Conservation (phyloP, 2,888 invertebrate species). For the Mellilla xanthometata region DNA sequence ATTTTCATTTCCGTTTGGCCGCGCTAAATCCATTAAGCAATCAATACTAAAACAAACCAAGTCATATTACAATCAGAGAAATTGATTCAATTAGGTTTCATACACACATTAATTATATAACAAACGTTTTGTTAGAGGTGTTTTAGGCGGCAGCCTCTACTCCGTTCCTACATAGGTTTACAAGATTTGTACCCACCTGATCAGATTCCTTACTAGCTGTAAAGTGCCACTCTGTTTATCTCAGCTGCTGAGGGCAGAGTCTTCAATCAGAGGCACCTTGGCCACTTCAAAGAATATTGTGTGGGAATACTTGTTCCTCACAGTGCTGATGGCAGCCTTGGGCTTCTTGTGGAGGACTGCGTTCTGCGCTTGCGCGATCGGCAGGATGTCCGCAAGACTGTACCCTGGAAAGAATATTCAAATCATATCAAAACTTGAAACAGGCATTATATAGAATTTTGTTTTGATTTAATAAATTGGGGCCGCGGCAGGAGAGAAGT, state of each 20-base stretch:
- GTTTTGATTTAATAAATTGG: no score
- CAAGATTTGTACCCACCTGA: slow-evolving; percentile 63
- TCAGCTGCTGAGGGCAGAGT: slow-evolving; percentile 65
- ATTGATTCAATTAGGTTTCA: no score
- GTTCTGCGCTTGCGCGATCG: slow-evolving; percentile 88
- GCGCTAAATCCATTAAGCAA: no score
- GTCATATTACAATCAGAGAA: not conserved
- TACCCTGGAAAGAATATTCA: slow-evolving; percentile 85
- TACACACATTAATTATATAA: no score
- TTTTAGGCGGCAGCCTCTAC: slow-evolving; percentile 22
- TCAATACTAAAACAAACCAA: no score
- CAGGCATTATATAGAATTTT: no score
- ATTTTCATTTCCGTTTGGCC: no score
- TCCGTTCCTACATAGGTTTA: slow-evolving; percentile 39
- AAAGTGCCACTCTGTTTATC: slow-evolving; percentile 49
- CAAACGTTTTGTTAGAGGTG: slow-evolving; percentile 8
- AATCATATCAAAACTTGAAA: no score
- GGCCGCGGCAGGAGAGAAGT: no score
- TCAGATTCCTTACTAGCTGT: slow-evolving; percentile 47
- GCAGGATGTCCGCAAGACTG: slow-evolving; percentile 87
- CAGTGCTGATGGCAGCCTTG: slow-evolving; percentile 91
- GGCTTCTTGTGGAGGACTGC: slow-evolving; percentile 89
- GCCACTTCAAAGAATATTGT: slow-evolving; percentile 96
- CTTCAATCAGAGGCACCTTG: slow-evolving; percentile 86
- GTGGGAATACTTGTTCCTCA: slow-evolving; percentile 96